These are phyloP conservation scores for Lates calcarifer DNA, from an alignment of 2,113 vertebrate genomes.

Conservation along the genomic window DNA sequence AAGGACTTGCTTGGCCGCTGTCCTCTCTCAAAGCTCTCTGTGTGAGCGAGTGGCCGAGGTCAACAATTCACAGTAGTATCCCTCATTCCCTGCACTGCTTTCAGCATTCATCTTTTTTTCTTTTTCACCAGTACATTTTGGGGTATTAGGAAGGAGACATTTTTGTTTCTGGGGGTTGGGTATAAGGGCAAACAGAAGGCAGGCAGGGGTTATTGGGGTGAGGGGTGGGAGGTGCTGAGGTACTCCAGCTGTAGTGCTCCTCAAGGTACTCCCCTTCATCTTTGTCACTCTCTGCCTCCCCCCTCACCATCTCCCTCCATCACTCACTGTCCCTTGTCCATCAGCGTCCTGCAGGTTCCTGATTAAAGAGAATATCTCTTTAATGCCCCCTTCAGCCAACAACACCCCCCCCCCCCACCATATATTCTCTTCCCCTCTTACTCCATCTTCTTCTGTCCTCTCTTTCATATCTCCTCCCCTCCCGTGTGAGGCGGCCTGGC, in stretches of 20 bases:
- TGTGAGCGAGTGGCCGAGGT: constrained; percentile 56
- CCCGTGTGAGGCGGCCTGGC: constrained; percentile 66
- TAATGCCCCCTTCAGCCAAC: constrained; percentile 45
- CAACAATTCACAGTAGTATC: constrained; percentile 59
- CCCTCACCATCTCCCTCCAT: constrained; percentile 62
- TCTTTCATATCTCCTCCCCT: constrained; percentile 63
- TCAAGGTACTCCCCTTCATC: constrained; percentile 62
- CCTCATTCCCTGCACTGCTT: constrained; percentile 26
- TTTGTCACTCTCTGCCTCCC: constrained; percentile 61
- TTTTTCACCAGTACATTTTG: constrained; percentile 41
- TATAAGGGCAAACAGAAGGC: constrained; percentile 53
- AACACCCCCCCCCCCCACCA: constrained; percentile 19
- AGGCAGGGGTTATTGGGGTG: constrained; percentile 53
- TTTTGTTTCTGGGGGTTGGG: constrained; percentile 26
- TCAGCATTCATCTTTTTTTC: constrained; percentile 60
- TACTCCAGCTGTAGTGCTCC: constrained; percentile 70
- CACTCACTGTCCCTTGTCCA: constrained; percentile 75
- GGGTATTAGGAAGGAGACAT: constrained; percentile 30
- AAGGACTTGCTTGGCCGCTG: constrained; percentile 34
- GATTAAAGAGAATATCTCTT: constrained; percentile 73
- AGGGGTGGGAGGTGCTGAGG: constrained; percentile 57
- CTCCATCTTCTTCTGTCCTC: constrained; percentile 76
- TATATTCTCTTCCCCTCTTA: constrained; percentile 45
- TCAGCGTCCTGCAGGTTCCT: constrained; percentile 69
- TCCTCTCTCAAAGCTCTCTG: constrained; percentile 43